Base-by-base conservation (phyloP, 2,888 invertebrate genomes). In the Ecliptopera silaceata region DNA sequence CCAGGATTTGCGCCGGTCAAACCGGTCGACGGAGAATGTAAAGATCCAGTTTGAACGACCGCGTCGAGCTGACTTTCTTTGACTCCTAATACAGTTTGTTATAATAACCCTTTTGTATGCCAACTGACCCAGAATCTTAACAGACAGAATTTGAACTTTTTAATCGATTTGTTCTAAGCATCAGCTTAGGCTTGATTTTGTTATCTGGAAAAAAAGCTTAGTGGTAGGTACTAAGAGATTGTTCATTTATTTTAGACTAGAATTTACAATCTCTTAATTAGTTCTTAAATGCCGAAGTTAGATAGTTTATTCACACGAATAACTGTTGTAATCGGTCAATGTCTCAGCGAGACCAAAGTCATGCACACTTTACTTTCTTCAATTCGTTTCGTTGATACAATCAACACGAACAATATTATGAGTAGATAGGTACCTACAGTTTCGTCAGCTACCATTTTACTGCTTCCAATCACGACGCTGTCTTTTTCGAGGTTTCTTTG, bases 1-100 rank as follows among this genome's bases (percentile, higher is more conserved):
- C 77, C 87, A 84, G 88, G 89, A 88, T 87, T 86, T 79, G 85
- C 86, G 79, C 77, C 80, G 82, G 87, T 82, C 81, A 83, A 88
- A 90, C 89, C 89, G 88, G 89, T 89, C 82, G 74, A 57, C 68
- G 69, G 77, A 79, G 85, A 82, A 80, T 79, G 82, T 80, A 63
- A 69, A 78, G 80, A 87, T 85, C 88, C 87, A 84, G 88, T 89
- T 84, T 76, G 71, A 71, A 69, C 77, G 79, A 79, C 68, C 66
- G 64, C 68, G 61, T 65, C 74, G 77, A 77, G 77, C 79, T 75
- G 79, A 75, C 88, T 88, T 88, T 88, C 88, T 86, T 86, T 77
- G 74, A 73, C 72, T 79, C 71, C 74, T 72, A 72, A 71, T 65
- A 72, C 71, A 65, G 65, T 60, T 68, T 59, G 66, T 59, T 54